Evolutionary conservation across 2,797 vertebrate species (phyloP), one percentile per base, ranked within the genome.

Genomic region (Hydrocynus forskahlii): DNA sequence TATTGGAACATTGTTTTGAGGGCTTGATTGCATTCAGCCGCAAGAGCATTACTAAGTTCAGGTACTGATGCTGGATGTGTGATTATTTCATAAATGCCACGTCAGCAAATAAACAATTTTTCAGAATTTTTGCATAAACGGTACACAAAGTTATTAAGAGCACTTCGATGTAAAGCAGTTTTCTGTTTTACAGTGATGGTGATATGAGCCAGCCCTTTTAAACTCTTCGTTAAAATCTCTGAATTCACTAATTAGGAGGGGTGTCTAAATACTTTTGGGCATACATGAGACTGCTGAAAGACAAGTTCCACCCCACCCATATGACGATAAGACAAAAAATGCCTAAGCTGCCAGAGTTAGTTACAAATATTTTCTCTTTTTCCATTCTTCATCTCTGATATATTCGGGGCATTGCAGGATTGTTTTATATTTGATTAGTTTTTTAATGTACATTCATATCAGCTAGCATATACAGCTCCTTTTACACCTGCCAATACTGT

Each of bases 401-500:
- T 48, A 12, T 50, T 12, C 13, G 48, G 9, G 12, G 48, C 13
- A 14, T 50, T 50, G 48, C 43, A 43, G 6, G 55, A 21, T 57
- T 1, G 9, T 21, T 55, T 55, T 1, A 7, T 55, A 55, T n/a
- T n/a, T 21, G 2, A 4, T 17, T n/a, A 55, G 55, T 5, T 43
- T 0, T n/a, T n/a, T n/a, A n/a, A n/a, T 45, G 25, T 69, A 13
- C 23, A 16, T 60, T 60, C 4, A 62, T 38, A 2, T 76, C 62
- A n/a, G 52, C 14, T 40, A 23, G 63, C 13, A 48, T 14, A 45
- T 25, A 25, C n/a, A 63, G 59, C 76, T 71, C 54, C 76, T 68
- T 83, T 83, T 69, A 79, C 54, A 75, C 40, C 63, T 75, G 76
- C 71, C 63, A 62, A 40, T 75, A 9, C 78, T 52, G 55, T 66